Percentiles rank a stretch among this genome's conserved stretches.
phyloP scores from a whole-genome alignment of 2,888 invertebrate species.

The Asteroscopus sphinx region DNA sequence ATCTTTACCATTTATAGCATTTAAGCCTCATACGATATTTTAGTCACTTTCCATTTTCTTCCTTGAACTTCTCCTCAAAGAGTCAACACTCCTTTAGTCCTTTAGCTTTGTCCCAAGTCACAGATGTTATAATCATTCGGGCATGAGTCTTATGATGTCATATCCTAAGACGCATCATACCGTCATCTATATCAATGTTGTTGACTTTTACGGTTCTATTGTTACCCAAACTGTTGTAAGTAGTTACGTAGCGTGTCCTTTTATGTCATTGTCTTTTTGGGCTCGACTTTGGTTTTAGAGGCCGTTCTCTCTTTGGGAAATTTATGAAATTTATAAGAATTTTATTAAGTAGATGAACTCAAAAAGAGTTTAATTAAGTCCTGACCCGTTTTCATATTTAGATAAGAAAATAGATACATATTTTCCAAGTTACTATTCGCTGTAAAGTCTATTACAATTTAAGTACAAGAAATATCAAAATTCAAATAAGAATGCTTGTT shows the following conservation, averaged over 20 bases:
- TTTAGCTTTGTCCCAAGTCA: constrained; percentile 21
- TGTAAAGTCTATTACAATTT: too few species aligned
- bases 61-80: constrained; percentile 6
- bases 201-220: constrained; percentile 39
- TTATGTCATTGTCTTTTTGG: background rate
- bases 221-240: constrained; percentile 21
- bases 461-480: too few species aligned
- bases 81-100: background rate
- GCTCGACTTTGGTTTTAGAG: background rate
- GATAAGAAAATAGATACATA: too few species aligned
- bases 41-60: background rate
- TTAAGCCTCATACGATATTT: background rate
- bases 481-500: too few species aligned
- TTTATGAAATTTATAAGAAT: too few species aligned
- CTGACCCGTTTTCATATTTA: too few species aligned
- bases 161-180: constrained; percentile 32
- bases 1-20: background rate
- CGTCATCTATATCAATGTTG: constrained; percentile 36
- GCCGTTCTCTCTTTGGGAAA: background rate
- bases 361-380: too few species aligned
- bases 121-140: constrained; percentile 46
- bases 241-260: constrained; percentile 7
- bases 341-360: too few species aligned
- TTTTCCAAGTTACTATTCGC: too few species aligned
- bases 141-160: constrained; percentile 49